Base-by-base conservation (phyloP, 1,140 invertebrate genomes). In the Heliothis virescens region DNA sequence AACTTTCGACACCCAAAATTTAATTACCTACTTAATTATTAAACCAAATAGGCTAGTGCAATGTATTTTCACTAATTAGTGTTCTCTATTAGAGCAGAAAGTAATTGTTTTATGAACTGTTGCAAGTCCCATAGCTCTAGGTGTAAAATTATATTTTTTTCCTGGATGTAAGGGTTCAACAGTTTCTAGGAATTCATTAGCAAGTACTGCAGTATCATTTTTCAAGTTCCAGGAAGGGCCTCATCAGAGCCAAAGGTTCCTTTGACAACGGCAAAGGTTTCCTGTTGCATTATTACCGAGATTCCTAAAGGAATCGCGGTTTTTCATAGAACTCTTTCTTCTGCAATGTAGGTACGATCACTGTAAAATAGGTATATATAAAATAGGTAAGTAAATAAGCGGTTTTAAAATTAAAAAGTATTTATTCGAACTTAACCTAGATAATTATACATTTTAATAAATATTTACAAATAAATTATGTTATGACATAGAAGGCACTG, bases 391-490 rank as follows among this genome's bases (percentile, higher is more conserved):
- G 5, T 9, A 9, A 41, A 41, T 41, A 41, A 41, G 9, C 5
- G 3, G 34, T 41, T 9, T 41, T 21, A 18, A 16, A 15, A 48
- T 75, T 18, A 13, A 21, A 52, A 50, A 47, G 50, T 3, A 62
- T 75, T 50, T 75, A 75, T 60, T 75, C 62, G n/a, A 75, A 21
- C 12, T 9, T 12, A 69, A 10, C 21, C 29, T 34, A 34, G 21
- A 59, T 21, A 57, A 57, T 57, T 18, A 57, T 57, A 11, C 2
- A 13, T 3, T 50, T 11, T n/a, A 21, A 47, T 26, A 75, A 48
- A 62, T 75, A 75, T 75, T 41, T 62, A 75, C 72, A 75, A 75
- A 60, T 75, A 75, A 75, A 29, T 72, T 75, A 60, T 60, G 50
- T 72, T 75, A 60, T 60, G 50, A 75, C 41, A 62, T 47, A 60